Evolutionary conservation across 1,140 invertebrate species (phyloP), one percentile per base, ranked within the genome.

Genomic region (Rhagoletis zephyria): DNA sequence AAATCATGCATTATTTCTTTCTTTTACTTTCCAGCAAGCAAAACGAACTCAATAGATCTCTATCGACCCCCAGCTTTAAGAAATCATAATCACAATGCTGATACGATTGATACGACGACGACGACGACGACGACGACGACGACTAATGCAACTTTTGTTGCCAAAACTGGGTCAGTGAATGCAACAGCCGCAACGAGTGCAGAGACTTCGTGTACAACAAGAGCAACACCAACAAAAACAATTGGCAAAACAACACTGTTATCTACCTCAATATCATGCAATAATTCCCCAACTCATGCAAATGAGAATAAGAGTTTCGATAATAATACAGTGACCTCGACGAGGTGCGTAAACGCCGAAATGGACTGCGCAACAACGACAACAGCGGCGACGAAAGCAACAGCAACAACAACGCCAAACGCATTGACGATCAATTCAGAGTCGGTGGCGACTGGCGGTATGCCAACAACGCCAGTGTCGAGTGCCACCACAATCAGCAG

Each of bases 41-140:
- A 92, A 91, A 91, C 91, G 51, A 91, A 92, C 88, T 91, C 91
- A 65, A 90, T 92, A 87, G 92, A 92, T 89, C 88, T 93, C 65
- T 93, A 93, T 88, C 88, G 90, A 85, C 92, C 92, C 30, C 92
- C 92, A 88, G 91, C 92, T 65, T 88, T 93, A 60, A 90, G 92
- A 65, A 90, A 90, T 85, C 59, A 87, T 63, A 60, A 87, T 51
- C 89, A 89, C 48, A 91, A 89, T 81, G 90, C 77, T 85, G 89
- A 90, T 61, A 61, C 61, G 42, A 30, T 59, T 51, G 86, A 87
- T 87, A 40, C 14, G n/a, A 14, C 14, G n/a, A 7, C 19, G 6
- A 86, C n/a, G 63, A 7, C 19, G 6, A 86, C n/a, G 63, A 40
- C 14, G n/a, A 14, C 14, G n/a, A 7, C 19, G 6, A 86, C n/a